phyloP scores from a whole-genome alignment of 2,113 vertebrate species.

The Cyprinus carpio region DNA sequence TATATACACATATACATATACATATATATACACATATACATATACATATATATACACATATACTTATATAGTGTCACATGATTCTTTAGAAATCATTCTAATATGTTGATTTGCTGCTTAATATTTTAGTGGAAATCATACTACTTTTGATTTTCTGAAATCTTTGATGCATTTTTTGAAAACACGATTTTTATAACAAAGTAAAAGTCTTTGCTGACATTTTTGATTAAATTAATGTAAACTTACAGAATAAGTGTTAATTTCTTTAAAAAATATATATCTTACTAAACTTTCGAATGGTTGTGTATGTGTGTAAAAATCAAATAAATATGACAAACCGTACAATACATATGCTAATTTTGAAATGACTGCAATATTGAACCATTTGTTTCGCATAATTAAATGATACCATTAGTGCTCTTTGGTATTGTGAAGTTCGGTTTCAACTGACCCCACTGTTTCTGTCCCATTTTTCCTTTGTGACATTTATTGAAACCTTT shows the following conservation, averaged over 20 bases:
- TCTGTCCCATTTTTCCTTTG: constrained; percentile 66
- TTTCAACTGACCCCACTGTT: constrained; percentile 62
- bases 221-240: neutral
- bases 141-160: too few relatives aligned
- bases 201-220: neutral
- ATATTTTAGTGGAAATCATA: too few relatives aligned
- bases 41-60: too few relatives aligned
- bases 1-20: too few relatives aligned
- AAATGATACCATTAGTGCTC: constrained; percentile 62
- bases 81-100: too few relatives aligned
- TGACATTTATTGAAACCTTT: constrained; percentile 78
- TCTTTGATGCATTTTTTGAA: too few relatives aligned
- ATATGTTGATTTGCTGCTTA: too few relatives aligned
- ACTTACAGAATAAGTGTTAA: neutral
- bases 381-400: constrained; percentile 52
- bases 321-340: neutral
- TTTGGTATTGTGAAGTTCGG: constrained; percentile 67
- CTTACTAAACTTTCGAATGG: too few relatives aligned
- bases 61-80: too few relatives aligned
- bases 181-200: neutral
- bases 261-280: too few relatives aligned
- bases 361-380: constrained; percentile 62
- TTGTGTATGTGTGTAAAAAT: neutral
- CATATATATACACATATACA: too few relatives aligned
- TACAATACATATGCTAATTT: neutral